Percentiles rank a stretch among this genome's conserved stretches.
Conservation (phyloP, 2,113 vertebrate species). For the Agapornis roseicollis region DNA sequence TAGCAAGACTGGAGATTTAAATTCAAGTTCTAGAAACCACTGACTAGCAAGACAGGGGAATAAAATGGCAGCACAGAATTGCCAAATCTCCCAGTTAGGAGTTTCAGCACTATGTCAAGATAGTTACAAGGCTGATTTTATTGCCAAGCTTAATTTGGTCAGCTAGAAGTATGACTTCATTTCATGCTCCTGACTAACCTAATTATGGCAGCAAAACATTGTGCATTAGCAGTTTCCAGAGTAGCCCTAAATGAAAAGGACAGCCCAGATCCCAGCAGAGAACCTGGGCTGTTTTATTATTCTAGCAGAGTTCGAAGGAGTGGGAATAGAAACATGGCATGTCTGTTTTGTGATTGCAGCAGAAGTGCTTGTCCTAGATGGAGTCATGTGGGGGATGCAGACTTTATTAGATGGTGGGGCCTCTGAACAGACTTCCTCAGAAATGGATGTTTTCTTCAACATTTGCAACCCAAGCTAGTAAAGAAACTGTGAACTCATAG, state of each 20-base stretch:
- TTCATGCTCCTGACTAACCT: slow-evolving; percentile 11
- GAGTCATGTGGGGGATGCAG: background rate
- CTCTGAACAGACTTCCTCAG: background rate
- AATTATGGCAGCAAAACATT: slow-evolving; percentile 10
- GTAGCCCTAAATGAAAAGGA: slow-evolving; percentile 2
- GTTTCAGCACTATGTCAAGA: background rate
- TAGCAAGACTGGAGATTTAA: background rate
- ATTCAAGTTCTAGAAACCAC: background rate
- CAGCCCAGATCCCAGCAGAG: background rate
- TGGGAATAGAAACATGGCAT: background rate
- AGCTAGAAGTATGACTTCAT: slow-evolving; percentile 12
- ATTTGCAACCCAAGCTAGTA: background rate
- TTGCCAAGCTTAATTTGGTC: slow-evolving; percentile 2
- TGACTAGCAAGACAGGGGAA: background rate
- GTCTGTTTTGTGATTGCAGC: background rate
- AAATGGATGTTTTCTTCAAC: background rate
- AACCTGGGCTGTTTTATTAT: background rate
- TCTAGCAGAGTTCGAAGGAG: background rate
- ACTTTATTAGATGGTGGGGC: background rate
- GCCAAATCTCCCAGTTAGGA: background rate
- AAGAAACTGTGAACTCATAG: background rate
- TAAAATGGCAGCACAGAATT: background rate
- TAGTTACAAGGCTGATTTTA: background rate
- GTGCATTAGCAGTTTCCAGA: background rate
- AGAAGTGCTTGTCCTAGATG: background rate